phyloP scores from a whole-genome alignment of 2,888 invertebrate species.

The Copidosoma aretas region DNA sequence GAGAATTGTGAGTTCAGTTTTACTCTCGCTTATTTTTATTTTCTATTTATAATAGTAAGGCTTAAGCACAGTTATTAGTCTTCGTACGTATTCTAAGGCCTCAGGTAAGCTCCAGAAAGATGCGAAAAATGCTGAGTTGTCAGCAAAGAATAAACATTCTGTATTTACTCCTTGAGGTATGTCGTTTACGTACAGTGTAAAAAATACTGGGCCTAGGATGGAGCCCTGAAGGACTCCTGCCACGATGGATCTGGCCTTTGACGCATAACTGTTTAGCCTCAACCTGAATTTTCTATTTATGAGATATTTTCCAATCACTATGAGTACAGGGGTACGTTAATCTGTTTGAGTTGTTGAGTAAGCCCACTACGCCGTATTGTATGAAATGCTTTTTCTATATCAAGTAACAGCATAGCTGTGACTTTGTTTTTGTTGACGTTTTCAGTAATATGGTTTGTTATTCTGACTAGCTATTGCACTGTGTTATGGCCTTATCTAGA shows the following conservation, averaged over 20 bases:
- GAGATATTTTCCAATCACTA: constrained; percentile 45
- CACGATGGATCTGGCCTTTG: constrained; percentile 16
- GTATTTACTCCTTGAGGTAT: constrained; percentile 34
- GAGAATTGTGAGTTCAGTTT: constrained; percentile 15
- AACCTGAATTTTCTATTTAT: constrained; percentile 44
- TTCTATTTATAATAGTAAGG: constrained; percentile 13
- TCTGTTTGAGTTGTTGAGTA: constrained; percentile 32
- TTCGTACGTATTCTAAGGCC: background rate
- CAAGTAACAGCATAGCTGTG: constrained; percentile 18
- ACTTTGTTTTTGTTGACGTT: constrained; percentile 17
- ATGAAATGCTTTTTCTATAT: constrained; percentile 24
- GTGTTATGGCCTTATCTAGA: constrained; percentile 9
- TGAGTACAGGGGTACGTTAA: constrained; percentile 40
- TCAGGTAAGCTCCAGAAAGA: constrained; percentile 17
- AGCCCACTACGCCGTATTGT: constrained; percentile 10
- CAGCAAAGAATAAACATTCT: constrained; percentile 41
- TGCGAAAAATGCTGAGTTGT: constrained; percentile 43
- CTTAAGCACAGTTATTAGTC: background rate
- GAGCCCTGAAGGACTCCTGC: constrained; percentile 39
- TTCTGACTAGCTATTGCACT: constrained; percentile 8
- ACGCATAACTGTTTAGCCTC: constrained; percentile 30
- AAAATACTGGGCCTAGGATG: constrained; percentile 39
- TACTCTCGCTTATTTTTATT: constrained; percentile 10
- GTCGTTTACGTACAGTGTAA: constrained; percentile 40
- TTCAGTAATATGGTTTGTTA: background rate